phyloP scores from a whole-genome alignment of 2,888 invertebrate species.

The Fabriciana adippe region DNA sequence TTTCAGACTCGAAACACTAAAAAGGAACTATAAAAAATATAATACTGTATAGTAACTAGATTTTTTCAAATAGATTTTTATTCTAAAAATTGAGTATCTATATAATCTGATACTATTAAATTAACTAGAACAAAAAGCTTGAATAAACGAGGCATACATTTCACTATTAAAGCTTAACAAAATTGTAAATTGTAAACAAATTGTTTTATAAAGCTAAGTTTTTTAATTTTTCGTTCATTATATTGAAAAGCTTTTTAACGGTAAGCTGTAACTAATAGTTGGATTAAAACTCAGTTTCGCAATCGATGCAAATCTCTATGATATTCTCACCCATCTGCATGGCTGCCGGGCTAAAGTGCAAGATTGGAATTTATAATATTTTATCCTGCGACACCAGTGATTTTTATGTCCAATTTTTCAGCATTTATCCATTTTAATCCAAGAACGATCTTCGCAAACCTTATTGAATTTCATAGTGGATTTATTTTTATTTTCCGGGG shows the following conservation, averaged over 20 bases:
- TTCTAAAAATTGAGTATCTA: no score
- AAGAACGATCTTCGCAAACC: slow-evolving; percentile 6
- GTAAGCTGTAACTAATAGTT: slow-evolving; percentile 67
- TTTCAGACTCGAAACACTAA: no score
- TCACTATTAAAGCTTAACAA: no score
- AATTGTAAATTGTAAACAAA: not conserved
- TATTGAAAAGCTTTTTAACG: not conserved
- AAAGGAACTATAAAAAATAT: no score
- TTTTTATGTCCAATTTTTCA: slow-evolving; percentile 36
- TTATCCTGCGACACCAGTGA: slow-evolving; percentile 53
- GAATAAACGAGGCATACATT: no score
- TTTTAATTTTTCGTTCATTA: not conserved
- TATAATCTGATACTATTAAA: no score
- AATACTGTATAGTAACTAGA: no score
- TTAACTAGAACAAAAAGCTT: no score
- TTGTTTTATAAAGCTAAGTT: not conserved
- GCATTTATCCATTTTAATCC: slow-evolving; percentile 3
- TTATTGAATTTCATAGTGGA: slow-evolving; percentile 7
- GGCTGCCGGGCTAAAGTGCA: slow-evolving; percentile 63
- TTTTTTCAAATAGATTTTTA: no score
- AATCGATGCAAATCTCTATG: slow-evolving; percentile 67
- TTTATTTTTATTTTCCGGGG: not conserved
- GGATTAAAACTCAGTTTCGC: slow-evolving; percentile 72
- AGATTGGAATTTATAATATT: slow-evolving; percentile 71
- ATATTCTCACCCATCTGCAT: slow-evolving; percentile 67